Evolutionary conservation across 1,140 invertebrate genomes (phyloP), one percentile per base, ranked within the genome.

Genomic region (Lepidurus arcticus): DNA sequence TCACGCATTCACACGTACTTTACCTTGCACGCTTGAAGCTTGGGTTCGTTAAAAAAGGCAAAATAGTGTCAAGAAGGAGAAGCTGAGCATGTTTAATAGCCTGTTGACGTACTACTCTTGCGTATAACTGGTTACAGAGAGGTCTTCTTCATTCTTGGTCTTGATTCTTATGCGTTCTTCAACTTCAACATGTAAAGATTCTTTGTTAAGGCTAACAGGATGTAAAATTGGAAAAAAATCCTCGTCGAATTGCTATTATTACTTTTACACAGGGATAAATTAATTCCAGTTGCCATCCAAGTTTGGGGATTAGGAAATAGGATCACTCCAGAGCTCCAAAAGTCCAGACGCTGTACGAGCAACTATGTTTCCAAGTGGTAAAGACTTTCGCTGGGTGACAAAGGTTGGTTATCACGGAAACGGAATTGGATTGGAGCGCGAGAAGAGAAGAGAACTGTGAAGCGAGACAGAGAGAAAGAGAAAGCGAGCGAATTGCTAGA

Each of bases 391-490:
- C 10, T 47, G 7, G 53, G 16, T 65, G 53, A 65, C 53, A 65
- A 65, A 65, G 53, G 53, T 65, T 65, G 53, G 53, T 65, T 65
- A 65, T 65, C 53, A 65, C 53, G 53, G 53, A 65, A 65, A 65
- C 53, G 53, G 53, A 65, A 65, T 65, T 65, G 53, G 21, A 65
- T 65, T 65, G 53, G 53, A 65, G 53, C 21, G 53, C 16, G 53
- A 65, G 53, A 65, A 65, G 21, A 21, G 16, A 21, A 21, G 13
- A n/a, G 53, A 65, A 21, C 21, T 65, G 16, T 21, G 7, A 21
- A 65, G 21, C 16, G 21, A 13, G 53, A 1, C 53, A 21, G 13
- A 21, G 53, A 9, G 53, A 34, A 3, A 65, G 53, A 65, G 53
- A 65, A 65, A 65, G 53, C 21, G 53, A 21, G 13, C 21, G 53